Base-by-base conservation (phyloP, 2,797 vertebrate species). In the Acrossocheilus wenchowensis region DNA sequence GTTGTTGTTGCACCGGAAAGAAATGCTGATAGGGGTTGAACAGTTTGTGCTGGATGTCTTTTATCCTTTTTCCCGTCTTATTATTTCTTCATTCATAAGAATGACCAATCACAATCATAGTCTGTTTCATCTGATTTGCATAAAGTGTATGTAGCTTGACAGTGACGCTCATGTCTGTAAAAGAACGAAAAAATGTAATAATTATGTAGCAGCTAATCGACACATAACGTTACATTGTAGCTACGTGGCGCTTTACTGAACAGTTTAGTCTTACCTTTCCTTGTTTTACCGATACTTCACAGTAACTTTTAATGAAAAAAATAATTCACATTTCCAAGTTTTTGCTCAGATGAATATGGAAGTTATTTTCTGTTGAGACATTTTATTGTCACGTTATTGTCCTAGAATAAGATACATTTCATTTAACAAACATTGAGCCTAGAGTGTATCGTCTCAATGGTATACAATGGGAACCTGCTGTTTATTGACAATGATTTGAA, bases 201-300 rank as follows among this genome's bases (percentile, higher is more conserved):
- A 10, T 54, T 30, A 19, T 39, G 11, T 36, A 69, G n/a, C 23
- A 43, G 36, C 23, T 57, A 10, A 36, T 17, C 21, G n/a, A 69
- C 30, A 26, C 68, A 62, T 34, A 73, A 45, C 1, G 21, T 60
- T 57, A 15, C 9, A 36, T 48, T 85, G 48, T 30, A 72, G 30
- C 57, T 80, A 86, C 84, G 84, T 86, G 84, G 78, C 78, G 84
- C 54, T 73, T 80, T 80, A 34, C 39, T 21, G 6, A 15, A 60
- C 81, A 17, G 64, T 23, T 34, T 11, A 39, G 11, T 30, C n/a
- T 60, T 15, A 34, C 11, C 23, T 39, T 43, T 10, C 15, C 2
- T 34, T 12, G 2, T 45, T 30, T 36, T 17, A 78, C n/a, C 11
- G 41, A 72, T 6, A 9, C 1, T 2, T 43, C 34, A 43, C 64